Conservation (phyloP, 1,140 invertebrate genomes). For the Mamestra configurata region DNA sequence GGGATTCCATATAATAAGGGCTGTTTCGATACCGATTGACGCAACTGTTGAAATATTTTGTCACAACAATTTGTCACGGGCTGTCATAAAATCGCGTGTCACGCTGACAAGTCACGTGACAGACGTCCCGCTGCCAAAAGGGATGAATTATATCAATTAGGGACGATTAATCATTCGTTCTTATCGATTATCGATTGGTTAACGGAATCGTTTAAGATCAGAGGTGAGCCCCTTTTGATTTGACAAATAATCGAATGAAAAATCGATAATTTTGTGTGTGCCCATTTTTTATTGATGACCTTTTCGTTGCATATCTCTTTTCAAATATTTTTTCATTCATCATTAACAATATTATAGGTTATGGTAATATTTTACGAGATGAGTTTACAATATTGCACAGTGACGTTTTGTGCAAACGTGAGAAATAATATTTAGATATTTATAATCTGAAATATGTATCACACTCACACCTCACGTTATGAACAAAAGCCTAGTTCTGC, state of each 20-base stretch:
- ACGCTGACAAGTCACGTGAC: conserved; percentile 69
- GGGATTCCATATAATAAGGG: conserved; percentile 68
- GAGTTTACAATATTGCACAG: conserved; percentile 42
- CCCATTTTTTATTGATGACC: conserved; percentile 51
- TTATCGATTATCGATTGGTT: conserved; percentile 77
- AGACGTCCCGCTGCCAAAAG: conserved; percentile 66
- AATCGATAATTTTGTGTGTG: conserved; percentile 54
- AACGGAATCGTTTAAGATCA: conserved; percentile 80
- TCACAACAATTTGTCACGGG: conserved; percentile 86
- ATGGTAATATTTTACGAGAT: conserved; percentile 46
- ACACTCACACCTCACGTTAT: too few species aligned
- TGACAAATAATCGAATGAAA: conserved; percentile 77
- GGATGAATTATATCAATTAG: conserved; percentile 82
- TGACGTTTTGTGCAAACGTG: conserved; percentile 45
- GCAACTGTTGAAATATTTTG: conserved; percentile 87
- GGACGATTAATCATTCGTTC: conserved; percentile 78
- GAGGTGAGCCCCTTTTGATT: conserved; percentile 72
- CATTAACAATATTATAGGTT: conserved; percentile 51
- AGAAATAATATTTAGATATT: conserved; percentile 35
- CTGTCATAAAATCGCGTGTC: conserved; percentile 80
- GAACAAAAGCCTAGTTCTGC: too few species aligned
- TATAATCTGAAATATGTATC: not conserved
- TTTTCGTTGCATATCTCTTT: conserved; percentile 48
- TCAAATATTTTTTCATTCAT: conserved; percentile 41
- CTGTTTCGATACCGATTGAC: conserved; percentile 72